These are phyloP conservation scores for Heliconius hermathena DNA, from an alignment of 1,140 invertebrate genomes.

Conservation along the genomic window DNA sequence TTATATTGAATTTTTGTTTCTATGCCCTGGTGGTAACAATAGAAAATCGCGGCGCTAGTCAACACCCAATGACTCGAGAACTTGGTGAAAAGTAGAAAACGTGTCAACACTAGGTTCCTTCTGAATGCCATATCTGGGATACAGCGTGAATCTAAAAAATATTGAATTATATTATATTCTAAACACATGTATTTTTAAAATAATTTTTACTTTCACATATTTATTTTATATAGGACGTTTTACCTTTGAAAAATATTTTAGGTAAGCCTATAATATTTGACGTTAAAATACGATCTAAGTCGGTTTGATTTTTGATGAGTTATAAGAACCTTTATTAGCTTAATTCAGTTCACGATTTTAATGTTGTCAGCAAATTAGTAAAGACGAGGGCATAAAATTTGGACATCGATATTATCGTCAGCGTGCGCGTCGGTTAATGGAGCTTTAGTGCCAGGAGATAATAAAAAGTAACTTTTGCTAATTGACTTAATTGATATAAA, in stretches of 20 bases:
- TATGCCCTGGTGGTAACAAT: too few relatives aligned
- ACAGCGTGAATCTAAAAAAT: too few relatives aligned
- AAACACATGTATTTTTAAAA: too few relatives aligned
- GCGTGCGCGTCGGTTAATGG: background rate
- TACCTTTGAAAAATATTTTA: background rate
- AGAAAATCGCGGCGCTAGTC: too few relatives aligned
- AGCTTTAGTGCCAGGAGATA: background rate
- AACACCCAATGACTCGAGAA: too few relatives aligned
- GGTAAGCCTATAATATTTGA: background rate
- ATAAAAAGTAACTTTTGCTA: background rate
- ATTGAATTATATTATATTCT: too few relatives aligned
- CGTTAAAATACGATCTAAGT: background rate
- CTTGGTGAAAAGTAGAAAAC: too few relatives aligned
- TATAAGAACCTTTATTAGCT: constrained; percentile 6
- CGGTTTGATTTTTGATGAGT: constrained; percentile 14
- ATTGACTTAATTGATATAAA: background rate
- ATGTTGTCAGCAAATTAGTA: constrained; percentile 7
- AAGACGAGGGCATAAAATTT: constrained; percentile 12
- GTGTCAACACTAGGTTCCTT: too few relatives aligned
- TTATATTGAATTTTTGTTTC: too few relatives aligned
- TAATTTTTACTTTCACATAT: too few relatives aligned
- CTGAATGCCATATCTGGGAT: too few relatives aligned
- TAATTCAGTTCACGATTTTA: constrained; percentile 11
- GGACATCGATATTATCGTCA: constrained; percentile 3
- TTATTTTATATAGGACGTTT: background rate